A percentile compares a stretch with the other conserved stretches of the same genome.
Conservation (phyloP, 2,797 vertebrate genomes). For the Coilia nasus region DNA sequence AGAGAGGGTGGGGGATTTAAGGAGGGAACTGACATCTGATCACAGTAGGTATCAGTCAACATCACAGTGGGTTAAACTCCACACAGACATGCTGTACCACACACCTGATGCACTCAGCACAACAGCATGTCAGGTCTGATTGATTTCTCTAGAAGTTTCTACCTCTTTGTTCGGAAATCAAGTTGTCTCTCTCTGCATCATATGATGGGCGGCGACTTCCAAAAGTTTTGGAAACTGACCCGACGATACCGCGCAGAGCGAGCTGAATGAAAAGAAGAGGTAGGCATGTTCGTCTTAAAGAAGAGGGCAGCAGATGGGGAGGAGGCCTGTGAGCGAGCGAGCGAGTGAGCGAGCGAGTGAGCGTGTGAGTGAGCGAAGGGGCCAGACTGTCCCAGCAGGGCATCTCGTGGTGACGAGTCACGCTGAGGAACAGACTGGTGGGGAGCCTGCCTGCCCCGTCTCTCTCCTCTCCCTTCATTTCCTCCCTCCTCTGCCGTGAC, state of each 20-base stretch:
- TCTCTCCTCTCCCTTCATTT: slow-evolving; percentile 33
- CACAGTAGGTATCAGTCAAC: too few species aligned
- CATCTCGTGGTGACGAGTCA: slow-evolving; percentile 63
- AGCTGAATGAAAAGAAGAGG: neutral
- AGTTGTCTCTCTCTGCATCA: neutral
- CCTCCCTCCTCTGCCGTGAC: neutral
- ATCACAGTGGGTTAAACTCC: too few species aligned
- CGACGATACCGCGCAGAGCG: neutral
- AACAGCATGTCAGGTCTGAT: too few species aligned
- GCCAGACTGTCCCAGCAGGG: slow-evolving; percentile 62
- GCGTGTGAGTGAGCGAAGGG: slow-evolving; percentile 48
- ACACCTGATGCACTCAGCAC: too few species aligned
- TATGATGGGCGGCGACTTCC: neutral
- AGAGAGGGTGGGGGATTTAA: slow-evolving; percentile 29
- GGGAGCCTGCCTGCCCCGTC: slow-evolving; percentile 51
- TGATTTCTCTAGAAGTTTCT: too few species aligned
- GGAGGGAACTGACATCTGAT: slow-evolving; percentile 42
- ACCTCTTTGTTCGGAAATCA: too few species aligned
- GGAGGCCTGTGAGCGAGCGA: slow-evolving; percentile 43
- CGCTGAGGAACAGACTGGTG: slow-evolving; percentile 62
- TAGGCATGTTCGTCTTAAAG: neutral
- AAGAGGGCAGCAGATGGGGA: slow-evolving; percentile 38
- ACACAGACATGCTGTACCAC: too few species aligned
- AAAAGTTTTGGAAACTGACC: neutral
- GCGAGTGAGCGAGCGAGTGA: slow-evolving; percentile 50